Base-by-base conservation (phyloP, 1,140 invertebrate species). In the Manduca sexta region DNA sequence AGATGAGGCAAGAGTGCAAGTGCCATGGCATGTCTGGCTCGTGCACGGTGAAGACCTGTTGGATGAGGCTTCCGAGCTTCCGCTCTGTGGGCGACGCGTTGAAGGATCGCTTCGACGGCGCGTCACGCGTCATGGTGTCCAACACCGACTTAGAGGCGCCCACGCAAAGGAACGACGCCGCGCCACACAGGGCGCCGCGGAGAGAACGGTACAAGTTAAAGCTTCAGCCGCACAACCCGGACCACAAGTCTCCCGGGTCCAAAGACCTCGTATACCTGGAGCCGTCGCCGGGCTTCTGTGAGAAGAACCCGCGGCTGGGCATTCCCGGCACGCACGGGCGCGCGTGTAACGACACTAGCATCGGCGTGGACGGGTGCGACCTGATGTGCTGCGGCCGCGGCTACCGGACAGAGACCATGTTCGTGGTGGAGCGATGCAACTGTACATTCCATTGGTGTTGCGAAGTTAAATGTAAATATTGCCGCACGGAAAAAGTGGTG, bases 361-460 rank as follows among this genome's bases (percentile, higher is more conserved):
- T 95, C 63, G 96, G 96, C 12, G 94, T 97, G 38, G 96, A 97
- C 78, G 95, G 95, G 18, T 99, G 97, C 88, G 96, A 97, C 77
- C 90, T 98, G 38, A 95, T 99, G 95, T 98, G 97, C 82, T 99
- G 97, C 85, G 96, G 96, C 38, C 90, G 97, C 55, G 97, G 97
- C 18, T 96, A 95, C 88, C 91, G 91, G 54, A 95, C 95, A 0
- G 92, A 96, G 63, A 93, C 94, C 55, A 88, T 93, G 45, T 89
- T 92, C 42, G 93, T 95, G n/a, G 90, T 93, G 51, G 95, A 97
- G 80, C 89, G 96, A 55, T 98, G 97, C 82, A 92, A 94, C 60
- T 98, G 97, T 87, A 97, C 93, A 69, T 98, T 97, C 88, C 94
- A 97, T 76, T 98, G 97, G 97, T 98, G 97, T 84, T 98, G 97